Evolutionary conservation across 2,113 vertebrate species (phyloP), one percentile per base, ranked within the genome.

Genomic region (Scolopax mira): DNA sequence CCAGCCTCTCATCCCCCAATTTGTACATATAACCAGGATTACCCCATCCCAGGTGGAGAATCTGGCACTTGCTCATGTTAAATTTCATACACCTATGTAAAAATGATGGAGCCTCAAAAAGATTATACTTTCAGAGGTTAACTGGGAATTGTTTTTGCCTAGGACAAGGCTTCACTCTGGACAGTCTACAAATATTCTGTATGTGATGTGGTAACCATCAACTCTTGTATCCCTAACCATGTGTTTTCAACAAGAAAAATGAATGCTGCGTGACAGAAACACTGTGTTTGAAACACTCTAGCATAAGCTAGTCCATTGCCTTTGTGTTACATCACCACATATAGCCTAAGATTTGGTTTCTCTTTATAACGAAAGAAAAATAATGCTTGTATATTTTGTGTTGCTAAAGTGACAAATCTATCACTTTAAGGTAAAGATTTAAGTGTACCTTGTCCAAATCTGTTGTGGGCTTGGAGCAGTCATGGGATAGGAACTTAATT

Each of bases 1-100:
- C 9, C n/a, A 52, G 8, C 28, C 11, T 90, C 11, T 64, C 0
- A 0, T 41, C 75, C 12, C 6, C 13, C 4, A 17, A 0, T 82
- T 82, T 58, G 28, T 64, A 2, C 6, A 0, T 67, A 10, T 25
- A 77, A 60, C 23, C 6, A 51, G 39, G 31, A 60, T 62, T 64
- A 13, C 22, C 7, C 9, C 2, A 1, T 46, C 2, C n/a, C 52
- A 39, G 11, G 4, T 49, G 13, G 22, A 67, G 31, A 92, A 74
- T 71, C 9, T 1, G 0, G 13, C 21, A 51, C 7, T 64, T 72
- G 15, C 10, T 44, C 9, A 71, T 79, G 33, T 35, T 66, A 74
- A 62, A 48, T 66, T 85, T 85, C 39, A 52, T 75, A 19, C 1
- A 4, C 10, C 69, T 33, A 27, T 48, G 13, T 57, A 52, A 77